These are phyloP conservation scores for Lasiurus cinereus DNA, from an alignment of 2,113 vertebrate species.

Conservation along the genomic window DNA sequence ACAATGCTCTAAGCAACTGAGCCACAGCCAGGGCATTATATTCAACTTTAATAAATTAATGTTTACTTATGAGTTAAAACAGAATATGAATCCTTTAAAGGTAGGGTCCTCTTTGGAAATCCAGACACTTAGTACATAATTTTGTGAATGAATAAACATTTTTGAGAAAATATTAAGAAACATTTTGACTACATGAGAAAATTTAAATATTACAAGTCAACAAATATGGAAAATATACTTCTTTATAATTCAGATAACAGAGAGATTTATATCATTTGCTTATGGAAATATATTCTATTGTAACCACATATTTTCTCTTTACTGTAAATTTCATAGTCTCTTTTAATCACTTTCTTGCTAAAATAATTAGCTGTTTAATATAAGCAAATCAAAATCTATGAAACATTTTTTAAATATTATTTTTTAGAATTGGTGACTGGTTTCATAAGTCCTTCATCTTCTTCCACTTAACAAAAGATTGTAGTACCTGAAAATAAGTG, in stretches of 20 bases:
- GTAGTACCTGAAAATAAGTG: neutral
- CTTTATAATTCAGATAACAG: neutral
- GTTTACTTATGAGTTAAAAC: slow-evolving; percentile 20
- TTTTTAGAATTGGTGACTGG: neutral
- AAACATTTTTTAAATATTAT: neutral
- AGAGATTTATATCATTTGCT: neutral
- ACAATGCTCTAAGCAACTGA: neutral
- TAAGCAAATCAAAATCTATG: neutral
- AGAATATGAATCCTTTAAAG: neutral
- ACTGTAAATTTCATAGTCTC: neutral
- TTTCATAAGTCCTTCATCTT: neutral
- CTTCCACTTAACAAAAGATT: neutral
- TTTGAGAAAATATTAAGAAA: slow-evolving; percentile 3
- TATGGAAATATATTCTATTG: neutral
- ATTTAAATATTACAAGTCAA: neutral
- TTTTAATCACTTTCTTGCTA: neutral
- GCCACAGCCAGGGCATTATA: neutral
- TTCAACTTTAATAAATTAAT: neutral
- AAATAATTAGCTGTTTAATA: neutral
- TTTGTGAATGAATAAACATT: neutral
- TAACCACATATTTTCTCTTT: neutral
- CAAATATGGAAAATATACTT: slow-evolving; percentile 1
- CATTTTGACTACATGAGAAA: slow-evolving; percentile 36
- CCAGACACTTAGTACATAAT: neutral
- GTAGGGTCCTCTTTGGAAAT: neutral